These are phyloP conservation scores for Drosophila lacicola DNA, from an alignment of 2,888 invertebrate genomes.

Conservation along the genomic window DNA sequence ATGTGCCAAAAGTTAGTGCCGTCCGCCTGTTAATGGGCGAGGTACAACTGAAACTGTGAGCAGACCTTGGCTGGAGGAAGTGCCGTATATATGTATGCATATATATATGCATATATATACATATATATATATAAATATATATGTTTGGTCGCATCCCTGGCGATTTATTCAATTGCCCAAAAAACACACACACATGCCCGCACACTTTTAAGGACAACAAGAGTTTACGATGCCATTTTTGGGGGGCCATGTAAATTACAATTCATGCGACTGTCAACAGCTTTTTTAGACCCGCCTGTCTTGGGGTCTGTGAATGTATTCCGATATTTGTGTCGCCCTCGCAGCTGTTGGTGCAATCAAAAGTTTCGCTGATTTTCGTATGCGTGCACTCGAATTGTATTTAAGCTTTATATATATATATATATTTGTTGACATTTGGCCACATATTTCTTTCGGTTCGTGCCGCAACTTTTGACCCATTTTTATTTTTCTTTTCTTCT, in stretches of 20 bases:
- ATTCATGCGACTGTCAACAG: slow-evolving; percentile 42
- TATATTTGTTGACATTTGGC: slow-evolving; percentile 21
- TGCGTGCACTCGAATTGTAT: slow-evolving; percentile 6
- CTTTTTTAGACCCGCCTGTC: slow-evolving; percentile 22
- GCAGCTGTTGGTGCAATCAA: slow-evolving; percentile 32
- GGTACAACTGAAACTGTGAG: not conserved
- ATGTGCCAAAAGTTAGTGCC: slow-evolving; percentile 29
- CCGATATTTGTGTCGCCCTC: not conserved
- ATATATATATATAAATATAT: not conserved
- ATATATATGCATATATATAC: no score
- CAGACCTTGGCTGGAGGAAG: no score
- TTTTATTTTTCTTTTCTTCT: slow-evolving; percentile 14
- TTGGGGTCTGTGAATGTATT: not conserved
- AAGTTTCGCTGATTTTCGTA: slow-evolving; percentile 27
- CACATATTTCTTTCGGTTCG: slow-evolving; percentile 4
- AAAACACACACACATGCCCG: slow-evolving; percentile 4
- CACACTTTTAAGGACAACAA: slow-evolving; percentile 3
- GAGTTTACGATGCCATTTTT: slow-evolving; percentile 33
- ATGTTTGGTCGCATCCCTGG: slow-evolving; percentile 18
- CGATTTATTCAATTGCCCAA: slow-evolving; percentile 37
- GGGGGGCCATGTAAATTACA: slow-evolving; percentile 35
- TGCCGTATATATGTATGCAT: no score
- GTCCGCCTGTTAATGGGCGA: slow-evolving; percentile 3
- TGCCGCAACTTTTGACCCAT: slow-evolving; percentile 37
- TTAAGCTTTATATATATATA: slow-evolving; percentile 7